phyloP scores from a whole-genome alignment of 2,888 invertebrate species.

The Drosophila ochracea region DNA sequence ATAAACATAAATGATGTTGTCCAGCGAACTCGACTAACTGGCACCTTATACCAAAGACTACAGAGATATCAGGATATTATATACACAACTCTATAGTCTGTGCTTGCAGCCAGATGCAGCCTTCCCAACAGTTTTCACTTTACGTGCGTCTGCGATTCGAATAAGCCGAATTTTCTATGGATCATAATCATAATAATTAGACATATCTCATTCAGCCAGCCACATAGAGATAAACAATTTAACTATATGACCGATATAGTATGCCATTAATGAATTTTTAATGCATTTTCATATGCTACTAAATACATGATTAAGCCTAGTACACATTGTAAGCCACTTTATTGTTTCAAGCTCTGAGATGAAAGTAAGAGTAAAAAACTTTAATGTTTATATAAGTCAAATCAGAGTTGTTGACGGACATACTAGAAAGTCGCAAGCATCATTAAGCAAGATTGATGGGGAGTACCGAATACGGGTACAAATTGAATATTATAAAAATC shows the following conservation, averaged over 20 bases:
- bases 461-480: neutral
- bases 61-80: neutral
- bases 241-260: neutral
- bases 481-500: slow-evolving; percentile 1
- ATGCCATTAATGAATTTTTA: neutral
- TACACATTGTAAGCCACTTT: neutral
- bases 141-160: neutral
- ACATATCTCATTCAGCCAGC: neutral
- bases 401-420: neutral
- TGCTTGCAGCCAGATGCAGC: neutral
- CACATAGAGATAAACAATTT: neutral
- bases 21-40: neutral
- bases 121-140: neutral
- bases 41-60: neutral
- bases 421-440: slow-evolving; percentile 23
- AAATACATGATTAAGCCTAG: neutral
- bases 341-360: neutral
- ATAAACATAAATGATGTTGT: neutral
- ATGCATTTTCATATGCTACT: neutral
- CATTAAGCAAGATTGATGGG: slow-evolving; percentile 6
- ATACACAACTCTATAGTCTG: neutral
- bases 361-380: neutral
- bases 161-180: neutral
- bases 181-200: neutral
- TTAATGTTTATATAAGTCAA: neutral